Evolutionary conservation across 2,113 vertebrate species (phyloP), one percentile per base, ranked within the genome.

Genomic region (Salvelinus fontinalis): DNA sequence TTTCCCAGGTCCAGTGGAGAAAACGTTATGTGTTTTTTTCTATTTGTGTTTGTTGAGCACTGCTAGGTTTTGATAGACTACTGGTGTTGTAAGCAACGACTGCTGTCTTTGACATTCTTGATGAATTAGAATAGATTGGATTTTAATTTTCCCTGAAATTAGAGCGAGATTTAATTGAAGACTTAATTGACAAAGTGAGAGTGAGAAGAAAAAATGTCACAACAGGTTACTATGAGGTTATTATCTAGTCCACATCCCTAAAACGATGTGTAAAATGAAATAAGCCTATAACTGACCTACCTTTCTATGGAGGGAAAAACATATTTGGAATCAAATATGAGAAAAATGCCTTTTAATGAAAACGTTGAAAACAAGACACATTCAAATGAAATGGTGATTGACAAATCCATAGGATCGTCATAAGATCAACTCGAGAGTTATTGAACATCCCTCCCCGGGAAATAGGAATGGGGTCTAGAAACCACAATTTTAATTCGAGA

Each of bases 101-200:
- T 57, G 54, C 13, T 62, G 81, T 70, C 14, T 14, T 18, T 16
- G 79, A 81, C 26, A 51, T 68, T 62, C 18, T 75, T 83, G 76
- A 82, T 80, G 73, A 78, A 85, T 83, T 79, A 73, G 75, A 12
- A 72, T 54, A 82, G 59, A 76, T 83, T 54, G 79, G 71, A 73
- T 79, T 62, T 54, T 76, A 75, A 81, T 87, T 81, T 71, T 29
- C 16, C 68, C 51, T 75, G 26, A 65, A 68, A 59, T 39, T 31
- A 11, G 67, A 8, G 54, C 74, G 67, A 5, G 2, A 44, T 67
- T 78, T 85, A 84, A 84, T 69, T 81, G 80, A 85, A 86, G 77
- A 75, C 68, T 39, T 70, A 79, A 62, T 83, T 79, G 75, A 78
- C 65, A 76, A 67, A 62, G 24, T 44, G 20, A 68, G 9, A 60